Conservation (phyloP, 2,797 vertebrate genomes). For the Mergus octosetaceus region DNA sequence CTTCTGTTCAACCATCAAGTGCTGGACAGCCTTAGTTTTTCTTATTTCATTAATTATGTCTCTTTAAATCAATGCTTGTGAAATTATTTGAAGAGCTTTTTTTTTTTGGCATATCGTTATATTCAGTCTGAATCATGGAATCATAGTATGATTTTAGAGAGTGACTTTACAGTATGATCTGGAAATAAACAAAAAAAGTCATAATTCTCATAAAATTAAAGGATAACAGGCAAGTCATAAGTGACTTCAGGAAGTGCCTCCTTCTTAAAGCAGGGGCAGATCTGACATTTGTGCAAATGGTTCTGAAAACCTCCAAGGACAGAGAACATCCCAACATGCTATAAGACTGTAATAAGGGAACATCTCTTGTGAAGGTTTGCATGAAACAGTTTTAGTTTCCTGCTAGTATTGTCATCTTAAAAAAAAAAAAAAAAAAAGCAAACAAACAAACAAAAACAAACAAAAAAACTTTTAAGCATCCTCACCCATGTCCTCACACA, state of each 20-base stretch:
- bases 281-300: neutral
- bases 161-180: neutral
- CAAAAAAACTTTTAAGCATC: neutral
- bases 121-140: neutral
- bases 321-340: neutral
- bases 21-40: neutral
- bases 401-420: neutral
- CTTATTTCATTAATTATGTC: neutral
- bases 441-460: too few species aligned
- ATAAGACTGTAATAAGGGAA: neutral
- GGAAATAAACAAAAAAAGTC: neutral
- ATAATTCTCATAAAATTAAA: neutral
- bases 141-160: neutral
- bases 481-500: neutral
- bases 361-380: neutral
- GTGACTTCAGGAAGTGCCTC: neutral
- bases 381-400: neutral
- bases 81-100: neutral
- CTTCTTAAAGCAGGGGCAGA: neutral
- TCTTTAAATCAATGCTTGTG: neutral
- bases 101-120: neutral
- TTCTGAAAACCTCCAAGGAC: neutral
- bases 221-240: neutral
- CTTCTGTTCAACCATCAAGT: neutral
- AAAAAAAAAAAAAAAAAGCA: neutral